Base-by-base conservation (phyloP, 2,888 invertebrate species). In the Tyria jacobaeae region DNA sequence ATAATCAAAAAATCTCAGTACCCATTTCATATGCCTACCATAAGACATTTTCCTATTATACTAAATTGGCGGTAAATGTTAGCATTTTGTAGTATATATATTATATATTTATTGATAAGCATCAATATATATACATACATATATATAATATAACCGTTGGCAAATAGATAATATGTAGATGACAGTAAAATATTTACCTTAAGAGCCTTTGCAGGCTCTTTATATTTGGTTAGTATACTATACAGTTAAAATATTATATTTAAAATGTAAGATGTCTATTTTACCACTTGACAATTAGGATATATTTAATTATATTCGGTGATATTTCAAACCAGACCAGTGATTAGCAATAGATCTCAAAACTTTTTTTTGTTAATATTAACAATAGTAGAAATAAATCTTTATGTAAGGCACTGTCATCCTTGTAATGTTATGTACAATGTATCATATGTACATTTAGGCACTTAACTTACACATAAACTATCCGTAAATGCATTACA, bases 341-440 rank as follows among this genome's bases (percentile, higher is more conserved):
- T 15, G n/a, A 17, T 27, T 17, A 24, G 50, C 51, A 53, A 69
- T 21, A 70, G 76, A 75, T 73, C 71, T 68, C 76, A 51, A 60
- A 58, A 52, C 2, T 67, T 69, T 64, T 66, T 76, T 66, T 62
- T 70, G 70, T 63, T 64, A 60, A 68, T 71, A 70, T 75, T 64
- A 73, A 74, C 61, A 71, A 64, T 74, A 68, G 35, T 62, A 66
- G 53, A 60, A 66, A 66, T 63, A 70, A 66, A 68, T 62, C 66
- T 51, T 59, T 55, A 56, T 49, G 44, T 70, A 84, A 89, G 89
- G 89, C 89, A 89, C 89, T 74, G 66, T 70, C 51, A 65, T 68
- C 73, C 76, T 78, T 79, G 75, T 79, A 68, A 62, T 49, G 21
- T 68, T 78, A 78, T 78, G 69, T 78, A 78, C 73, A 76, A 68